Evolutionary conservation across 2,888 invertebrate species (phyloP).

Genomic region (Elmis aenea): DNA sequence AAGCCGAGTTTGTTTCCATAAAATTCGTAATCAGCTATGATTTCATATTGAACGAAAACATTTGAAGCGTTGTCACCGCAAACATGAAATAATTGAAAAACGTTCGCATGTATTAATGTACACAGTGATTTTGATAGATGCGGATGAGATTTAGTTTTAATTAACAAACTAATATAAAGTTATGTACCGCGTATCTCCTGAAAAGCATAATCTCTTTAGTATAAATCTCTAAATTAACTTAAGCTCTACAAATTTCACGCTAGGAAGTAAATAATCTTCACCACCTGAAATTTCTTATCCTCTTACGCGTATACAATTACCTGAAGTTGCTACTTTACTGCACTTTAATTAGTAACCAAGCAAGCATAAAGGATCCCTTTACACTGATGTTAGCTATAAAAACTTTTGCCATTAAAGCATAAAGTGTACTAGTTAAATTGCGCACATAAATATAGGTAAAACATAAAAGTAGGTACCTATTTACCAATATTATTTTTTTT

Average conservation of each 20-base stretch:
- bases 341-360: too few relatives aligned
- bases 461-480: too few relatives aligned
- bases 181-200: too few relatives aligned
- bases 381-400: conserved; percentile 2
- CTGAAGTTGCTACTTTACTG: conserved; percentile 26
- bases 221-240: conserved; percentile 29
- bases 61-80: conserved; percentile 26
- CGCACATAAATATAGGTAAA: background rate
- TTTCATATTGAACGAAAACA: conserved; percentile 32
- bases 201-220: conserved; percentile 12
- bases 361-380: conserved; percentile 17
- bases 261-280: conserved; percentile 34
- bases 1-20: conserved; percentile 15
- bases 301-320: conserved; percentile 31
- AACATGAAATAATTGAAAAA: conserved; percentile 27
- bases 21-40: conserved; percentile 22
- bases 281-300: conserved; percentile 34
- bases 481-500: too few relatives aligned
- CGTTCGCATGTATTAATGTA: too few relatives aligned
- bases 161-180: too few relatives aligned
- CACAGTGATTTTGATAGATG: too few relatives aligned
- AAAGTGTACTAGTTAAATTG: too few relatives aligned
- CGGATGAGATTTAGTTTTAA: too few relatives aligned
- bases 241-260: conserved; percentile 32
- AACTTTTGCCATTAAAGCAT: too few relatives aligned